Evolutionary conservation across 2,888 invertebrate genomes (phyloP).

Genomic region (Drosophila infuscata): DNA sequence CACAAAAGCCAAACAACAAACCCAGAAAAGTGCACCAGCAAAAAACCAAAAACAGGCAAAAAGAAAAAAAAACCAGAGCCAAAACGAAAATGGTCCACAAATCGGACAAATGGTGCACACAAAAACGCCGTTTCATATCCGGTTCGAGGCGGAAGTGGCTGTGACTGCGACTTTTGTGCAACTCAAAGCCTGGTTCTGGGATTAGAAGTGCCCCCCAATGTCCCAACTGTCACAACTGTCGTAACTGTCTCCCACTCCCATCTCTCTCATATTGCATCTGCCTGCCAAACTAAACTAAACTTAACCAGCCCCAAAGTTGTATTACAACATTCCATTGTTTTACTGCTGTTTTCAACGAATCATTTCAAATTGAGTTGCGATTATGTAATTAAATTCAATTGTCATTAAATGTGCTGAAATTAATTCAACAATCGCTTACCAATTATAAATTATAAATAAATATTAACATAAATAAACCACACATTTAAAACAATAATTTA

Average conservation of each 20-base stretch:
- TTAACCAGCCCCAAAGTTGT: neutral
- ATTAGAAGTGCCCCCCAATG: slow-evolving; percentile 42
- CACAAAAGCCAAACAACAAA: slow-evolving; percentile 75
- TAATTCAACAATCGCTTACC: neutral
- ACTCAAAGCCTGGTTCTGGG: slow-evolving; percentile 54
- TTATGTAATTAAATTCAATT: neutral
- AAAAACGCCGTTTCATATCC: slow-evolving; percentile 74
- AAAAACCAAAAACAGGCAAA: neutral
- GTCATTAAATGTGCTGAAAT: neutral
- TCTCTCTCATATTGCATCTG: slow-evolving; percentile 14
- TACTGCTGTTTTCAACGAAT: neutral
- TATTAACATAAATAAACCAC: neutral
- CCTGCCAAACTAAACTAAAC: slow-evolving; percentile 4
- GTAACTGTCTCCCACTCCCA: neutral
- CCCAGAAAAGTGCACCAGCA: slow-evolving; percentile 34
- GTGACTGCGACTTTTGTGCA: slow-evolving; percentile 54
- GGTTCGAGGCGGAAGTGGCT: slow-evolving; percentile 68
- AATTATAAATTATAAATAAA: neutral
- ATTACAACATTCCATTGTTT: neutral
- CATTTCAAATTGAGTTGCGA: neutral
- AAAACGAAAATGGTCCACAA: slow-evolving; percentile 73
- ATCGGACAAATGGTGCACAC: slow-evolving; percentile 76
- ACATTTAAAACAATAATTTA: neutral
- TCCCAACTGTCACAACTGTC: slow-evolving; percentile 25
- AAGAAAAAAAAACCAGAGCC: slow-evolving; percentile 24